Percentiles rank a stretch among this genome's conserved stretches.
phyloP scores from a whole-genome alignment of 2,113 vertebrate genomes.

The Colistium nudipinnis region DNA sequence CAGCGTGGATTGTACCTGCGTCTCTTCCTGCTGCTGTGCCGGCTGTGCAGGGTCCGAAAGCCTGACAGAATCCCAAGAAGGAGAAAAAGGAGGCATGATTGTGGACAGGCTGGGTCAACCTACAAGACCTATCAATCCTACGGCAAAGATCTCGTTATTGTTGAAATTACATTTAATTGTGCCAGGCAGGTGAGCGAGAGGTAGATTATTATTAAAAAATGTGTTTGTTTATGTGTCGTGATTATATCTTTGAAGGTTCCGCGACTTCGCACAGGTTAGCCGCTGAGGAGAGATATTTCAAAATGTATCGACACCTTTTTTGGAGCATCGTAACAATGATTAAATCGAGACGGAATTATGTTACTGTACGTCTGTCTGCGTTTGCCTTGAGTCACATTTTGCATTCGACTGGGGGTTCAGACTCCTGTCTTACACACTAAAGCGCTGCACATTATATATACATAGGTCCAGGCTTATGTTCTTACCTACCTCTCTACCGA shows the following conservation, averaged over 20 bases:
- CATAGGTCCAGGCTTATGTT: conserved; percentile 35
- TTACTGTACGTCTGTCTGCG: too few relatives aligned
- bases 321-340: neutral
- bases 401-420: neutral
- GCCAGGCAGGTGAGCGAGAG: too few relatives aligned
- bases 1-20: conserved; percentile 31
- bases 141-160: neutral
- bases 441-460: conserved; percentile 19
- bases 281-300: too few relatives aligned
- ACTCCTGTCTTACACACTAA: conserved; percentile 2
- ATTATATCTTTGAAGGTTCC: too few relatives aligned
- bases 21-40: conserved; percentile 47
- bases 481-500: conserved; percentile 47
- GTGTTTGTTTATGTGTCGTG: too few relatives aligned
- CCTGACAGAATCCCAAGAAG: conserved; percentile 22
- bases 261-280: too few relatives aligned
- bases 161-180: neutral
- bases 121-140: conserved; percentile 3
- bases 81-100: conserved; percentile 26
- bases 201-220: too few relatives aligned
- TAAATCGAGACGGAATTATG: neutral
- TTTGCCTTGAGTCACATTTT: neutral
- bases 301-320: too few relatives aligned
- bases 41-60: conserved; percentile 42
- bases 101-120: conserved; percentile 18